Conservation (phyloP, 2,797 vertebrate species). For the Ctenosaura bakeri region DNA sequence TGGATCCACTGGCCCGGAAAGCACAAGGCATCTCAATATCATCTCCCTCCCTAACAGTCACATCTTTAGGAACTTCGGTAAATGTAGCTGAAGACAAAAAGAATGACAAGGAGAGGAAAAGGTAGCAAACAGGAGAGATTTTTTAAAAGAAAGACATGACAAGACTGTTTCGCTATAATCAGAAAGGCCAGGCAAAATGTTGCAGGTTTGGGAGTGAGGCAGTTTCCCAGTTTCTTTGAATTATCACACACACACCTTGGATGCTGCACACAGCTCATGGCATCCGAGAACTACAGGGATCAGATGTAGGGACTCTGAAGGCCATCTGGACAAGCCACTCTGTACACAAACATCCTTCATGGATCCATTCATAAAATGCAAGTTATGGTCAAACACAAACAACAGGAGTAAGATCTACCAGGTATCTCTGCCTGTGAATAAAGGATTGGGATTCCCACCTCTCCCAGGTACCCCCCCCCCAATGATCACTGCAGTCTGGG, state of each 20-base stretch:
- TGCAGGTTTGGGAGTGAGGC: neutral
- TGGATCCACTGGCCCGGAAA: slow-evolving; percentile 89
- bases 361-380: neutral
- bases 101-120: slow-evolving; percentile 55
- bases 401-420: neutral
- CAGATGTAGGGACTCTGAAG: neutral
- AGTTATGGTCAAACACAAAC: neutral
- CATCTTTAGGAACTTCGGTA: slow-evolving; percentile 94
- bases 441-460: neutral
- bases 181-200: slow-evolving; percentile 1
- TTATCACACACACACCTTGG: too few relatives aligned
- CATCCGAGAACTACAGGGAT: neutral
- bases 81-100: slow-evolving; percentile 85
- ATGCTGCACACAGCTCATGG: too few relatives aligned
- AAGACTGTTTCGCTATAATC: slow-evolving; percentile 18
- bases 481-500: slow-evolving; percentile 27
- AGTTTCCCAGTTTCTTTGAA: neutral
- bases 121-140: slow-evolving; percentile 57
- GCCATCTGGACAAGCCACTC: neutral
- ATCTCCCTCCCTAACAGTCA: slow-evolving; percentile 93
- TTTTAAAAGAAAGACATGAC: slow-evolving; percentile 37
- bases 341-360: neutral
- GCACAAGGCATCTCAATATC: slow-evolving; percentile 97
- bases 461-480: neutral
- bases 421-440: neutral